Percentiles rank a stretch among this genome's conserved stretches.
phyloP scores from a whole-genome alignment of 2,888 invertebrate genomes.

The Scotopteryx bipunctaria region DNA sequence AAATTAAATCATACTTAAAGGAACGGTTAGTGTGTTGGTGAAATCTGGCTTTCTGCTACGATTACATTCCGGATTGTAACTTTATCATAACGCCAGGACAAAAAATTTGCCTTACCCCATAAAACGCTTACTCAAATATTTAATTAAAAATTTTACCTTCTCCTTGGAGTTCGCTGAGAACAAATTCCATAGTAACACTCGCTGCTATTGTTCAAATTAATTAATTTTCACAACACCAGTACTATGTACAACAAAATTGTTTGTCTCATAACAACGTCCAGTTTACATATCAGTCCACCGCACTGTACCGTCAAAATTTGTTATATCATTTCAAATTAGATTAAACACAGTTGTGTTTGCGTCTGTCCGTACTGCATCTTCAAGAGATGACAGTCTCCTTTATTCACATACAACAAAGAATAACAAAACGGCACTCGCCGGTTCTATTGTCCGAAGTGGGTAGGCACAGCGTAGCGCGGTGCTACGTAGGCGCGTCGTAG shows the following conservation, averaged over 20 bases:
- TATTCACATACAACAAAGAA: conserved; percentile 73
- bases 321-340: conserved; percentile 41
- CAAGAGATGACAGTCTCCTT: conserved; percentile 67
- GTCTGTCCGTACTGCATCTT: conserved; percentile 54
- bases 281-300: conserved; percentile 53
- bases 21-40: no score
- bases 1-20: no score
- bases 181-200: conserved; percentile 63
- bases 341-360: conserved; percentile 12
- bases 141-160: conserved; percentile 22
- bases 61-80: no score
- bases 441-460: conserved; percentile 66
- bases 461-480: conserved; percentile 45
- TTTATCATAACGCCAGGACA: not conserved
- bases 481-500: conserved; percentile 76
- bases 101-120: not conserved
- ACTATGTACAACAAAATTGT: conserved; percentile 45
- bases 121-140: conserved; percentile 1
- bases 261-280: conserved; percentile 43
- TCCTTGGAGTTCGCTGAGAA: conserved; percentile 28
- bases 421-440: conserved; percentile 73
- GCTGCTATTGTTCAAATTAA: conserved; percentile 57
- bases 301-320: conserved; percentile 55
- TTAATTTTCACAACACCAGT: conserved; percentile 62
- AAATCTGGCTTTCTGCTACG: no score